Conservation (phyloP, 2,113 vertebrate genomes). For the Dromas ardeola region DNA sequence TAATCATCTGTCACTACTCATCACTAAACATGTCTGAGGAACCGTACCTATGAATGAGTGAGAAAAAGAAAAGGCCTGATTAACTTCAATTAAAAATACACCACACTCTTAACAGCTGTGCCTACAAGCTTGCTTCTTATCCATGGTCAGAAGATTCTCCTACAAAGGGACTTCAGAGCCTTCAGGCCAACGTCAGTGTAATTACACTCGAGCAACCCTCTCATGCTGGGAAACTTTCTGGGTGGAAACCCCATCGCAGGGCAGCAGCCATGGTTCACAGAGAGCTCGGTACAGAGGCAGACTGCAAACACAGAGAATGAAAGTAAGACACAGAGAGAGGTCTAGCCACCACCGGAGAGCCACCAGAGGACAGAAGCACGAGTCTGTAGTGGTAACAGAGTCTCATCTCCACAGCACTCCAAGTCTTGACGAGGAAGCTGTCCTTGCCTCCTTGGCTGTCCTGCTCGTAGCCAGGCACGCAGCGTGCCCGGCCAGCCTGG, state of each 20-base stretch:
- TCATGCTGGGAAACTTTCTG: neutral
- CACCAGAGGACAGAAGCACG: neutral
- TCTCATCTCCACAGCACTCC: accelerated
- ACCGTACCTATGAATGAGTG: accelerated
- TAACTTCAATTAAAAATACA: neutral
- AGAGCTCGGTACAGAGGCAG: neutral
- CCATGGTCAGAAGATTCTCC: neutral
- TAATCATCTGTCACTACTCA: neutral
- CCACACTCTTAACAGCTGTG: neutral
- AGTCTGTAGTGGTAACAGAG: neutral
- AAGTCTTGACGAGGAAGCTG: neutral
- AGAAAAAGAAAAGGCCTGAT: neutral
- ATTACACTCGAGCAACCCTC: neutral
- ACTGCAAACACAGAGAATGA: neutral
- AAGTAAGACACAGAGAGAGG: neutral
- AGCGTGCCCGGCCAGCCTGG: accelerated
- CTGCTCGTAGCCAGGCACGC: accelerated
- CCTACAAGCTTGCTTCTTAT: neutral
- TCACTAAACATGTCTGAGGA: neutral
- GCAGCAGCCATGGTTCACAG: neutral
- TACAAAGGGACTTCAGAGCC: neutral
- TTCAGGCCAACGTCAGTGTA: neutral
- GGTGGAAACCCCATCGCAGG: neutral
- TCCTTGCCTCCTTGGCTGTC: neutral
- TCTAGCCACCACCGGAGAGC: accelerated